Base-by-base conservation (phyloP, 2,888 invertebrate species). In the Slavum lentiscoides region DNA sequence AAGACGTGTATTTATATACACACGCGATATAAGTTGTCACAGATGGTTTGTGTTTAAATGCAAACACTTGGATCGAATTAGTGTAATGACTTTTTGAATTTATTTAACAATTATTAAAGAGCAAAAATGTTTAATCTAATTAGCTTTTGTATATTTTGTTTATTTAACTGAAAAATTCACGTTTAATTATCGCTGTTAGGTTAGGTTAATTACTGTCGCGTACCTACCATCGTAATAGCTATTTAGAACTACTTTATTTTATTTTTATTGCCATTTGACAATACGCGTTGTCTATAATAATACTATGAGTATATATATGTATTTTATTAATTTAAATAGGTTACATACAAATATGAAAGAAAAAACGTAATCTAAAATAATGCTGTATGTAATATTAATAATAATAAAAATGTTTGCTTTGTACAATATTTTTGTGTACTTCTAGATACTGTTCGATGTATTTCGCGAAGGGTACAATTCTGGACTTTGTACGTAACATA, bases 31-130 rank as follows among this genome's bases (percentile, higher is more conserved):
- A 4, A 70, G 39, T 77, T 77, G 49, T 62, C 77, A 69, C 77
- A 77, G 62, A 37, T 74, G 74, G 15, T n/a, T 62, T 23, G 13
- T 49, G 61, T 61, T 55, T 62, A 55, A 69, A 53, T n/a, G 43
- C 23, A 59, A 21, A 30, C 43, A 49, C 19, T 15, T 6, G 23
- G 43, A 30, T 30, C n/a, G 3, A 53, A 62, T 77, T 77, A 61
- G 53, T 69, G 49, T 55, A 77, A 62, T 62, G 53, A 17, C 61
- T 70, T 70, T 62, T 69, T 59, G n/a, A 69, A 11, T 69, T 49
- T 49, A 53, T 6, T 77, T 37, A 61, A 61, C 21, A 11, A 53
- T 61, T 61, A 49, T 76, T 21, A 37, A 76, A 68, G 37, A 53
- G 49, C 37, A 37, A 37, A n/a, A 62, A 9, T 76, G n/a, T 53